Evolutionary conservation across 2,888 invertebrate species (phyloP), one percentile per base, ranked within the genome.

Genomic region (Dicyrtomina minuta): DNA sequence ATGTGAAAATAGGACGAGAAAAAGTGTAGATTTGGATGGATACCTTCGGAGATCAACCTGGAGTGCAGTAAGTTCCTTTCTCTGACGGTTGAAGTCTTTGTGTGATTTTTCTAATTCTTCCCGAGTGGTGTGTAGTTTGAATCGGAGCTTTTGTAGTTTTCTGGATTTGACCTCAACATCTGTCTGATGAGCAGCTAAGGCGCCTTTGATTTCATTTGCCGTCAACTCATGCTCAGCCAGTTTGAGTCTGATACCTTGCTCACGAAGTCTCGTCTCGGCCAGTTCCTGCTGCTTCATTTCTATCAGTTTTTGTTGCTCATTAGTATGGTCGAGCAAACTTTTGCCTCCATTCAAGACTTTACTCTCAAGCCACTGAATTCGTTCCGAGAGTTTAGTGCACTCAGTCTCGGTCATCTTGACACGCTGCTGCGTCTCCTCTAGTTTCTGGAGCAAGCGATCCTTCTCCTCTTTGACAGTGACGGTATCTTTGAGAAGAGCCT

Each of bases 161-260:
- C 91, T 92, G 26, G 96, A 92, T 83, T 98, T 99, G 69, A 93
- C 89, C 81, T 99, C 98, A 1, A 98, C 96, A 83, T 98, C 97
- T 81, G 96, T 96, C 81, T 96, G 95, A 68, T 99, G 84, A 62
- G 90, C 92, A 10, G 92, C 88, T 80, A 93, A 97, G 0, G 95
- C 96, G 80, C 91, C 93, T 56, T 68, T 89, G 67, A 98, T 89
- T 80, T 93, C 96, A 60, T 91, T 85, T 15, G 95, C 92, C 17
- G 91, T 92, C 81, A 97, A 93, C 81, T 99, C 97, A 81, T 97
- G 93, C 79, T 92, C 85, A 80, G 98, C 96, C 65, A 99, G 85
- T 80, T 90, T 89, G 82, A 96, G 95, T 80, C 93, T 90, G 88
- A 98, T 96, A 83, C 97, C 96, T 66, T 96, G 84, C 80, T 91